phyloP scores from a whole-genome alignment of 2,797 vertebrate species.

The Myiothlypis chrysogaster region DNA sequence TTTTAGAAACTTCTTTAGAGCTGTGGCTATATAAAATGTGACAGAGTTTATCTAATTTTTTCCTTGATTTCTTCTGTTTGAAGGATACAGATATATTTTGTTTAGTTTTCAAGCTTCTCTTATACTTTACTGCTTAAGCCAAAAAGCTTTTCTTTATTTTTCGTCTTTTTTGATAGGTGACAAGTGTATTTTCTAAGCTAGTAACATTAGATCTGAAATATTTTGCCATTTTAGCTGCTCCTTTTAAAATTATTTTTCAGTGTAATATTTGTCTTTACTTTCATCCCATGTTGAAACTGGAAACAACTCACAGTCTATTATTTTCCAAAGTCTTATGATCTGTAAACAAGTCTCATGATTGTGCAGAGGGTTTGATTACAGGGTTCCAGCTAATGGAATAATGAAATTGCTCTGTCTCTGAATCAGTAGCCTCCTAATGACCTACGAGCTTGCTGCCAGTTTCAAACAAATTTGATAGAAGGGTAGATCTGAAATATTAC shows the following conservation, averaged over 20 bases:
- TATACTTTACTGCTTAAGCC: background rate
- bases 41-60: background rate
- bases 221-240: background rate
- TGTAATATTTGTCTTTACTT: background rate
- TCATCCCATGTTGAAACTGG: background rate
- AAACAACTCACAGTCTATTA: background rate
- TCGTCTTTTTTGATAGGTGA: background rate
- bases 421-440: constrained; percentile 46
- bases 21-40: background rate
- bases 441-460: constrained; percentile 33
- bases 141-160: background rate
- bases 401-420: constrained; percentile 53
- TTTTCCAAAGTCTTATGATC: constrained; percentile 33
- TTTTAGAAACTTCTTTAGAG: constrained; percentile 24
- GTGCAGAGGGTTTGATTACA: constrained; percentile 46
- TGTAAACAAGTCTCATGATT: constrained; percentile 38
- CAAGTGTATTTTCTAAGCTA: background rate
- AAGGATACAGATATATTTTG: background rate
- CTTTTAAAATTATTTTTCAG: background rate
- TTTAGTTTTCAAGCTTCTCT: background rate
- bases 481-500: background rate
- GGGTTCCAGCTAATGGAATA: constrained; percentile 59
- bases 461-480: constrained; percentile 47
- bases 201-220: background rate
- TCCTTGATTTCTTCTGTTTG: background rate